Evolutionary conservation across 2,888 invertebrate species (phyloP).

Genomic region (Cremastobaeus sp.): DNA sequence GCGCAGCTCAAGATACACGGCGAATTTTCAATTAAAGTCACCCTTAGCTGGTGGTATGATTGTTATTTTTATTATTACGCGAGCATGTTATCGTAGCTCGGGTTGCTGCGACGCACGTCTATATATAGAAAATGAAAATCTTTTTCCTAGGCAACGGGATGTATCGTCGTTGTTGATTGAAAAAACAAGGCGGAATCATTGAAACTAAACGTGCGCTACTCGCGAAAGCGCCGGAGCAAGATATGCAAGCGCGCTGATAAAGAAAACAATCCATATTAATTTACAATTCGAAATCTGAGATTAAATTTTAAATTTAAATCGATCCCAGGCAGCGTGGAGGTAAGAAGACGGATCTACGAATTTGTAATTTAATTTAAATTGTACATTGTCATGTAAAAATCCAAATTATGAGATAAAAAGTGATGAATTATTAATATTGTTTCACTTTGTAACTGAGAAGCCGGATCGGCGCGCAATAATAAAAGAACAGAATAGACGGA

Average conservation of each 20-base stretch:
- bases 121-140: slow-evolving; percentile 53
- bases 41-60: too few relatives aligned
- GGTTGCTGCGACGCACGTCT: slow-evolving; percentile 36
- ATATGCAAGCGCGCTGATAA: slow-evolving; percentile 1
- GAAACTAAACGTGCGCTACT: not conserved
- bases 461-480: too few relatives aligned
- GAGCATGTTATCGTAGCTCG: slow-evolving; percentile 45
- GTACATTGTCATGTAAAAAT: slow-evolving; percentile 31
- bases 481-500: not conserved
- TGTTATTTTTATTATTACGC: too few relatives aligned
- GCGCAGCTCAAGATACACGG: too few relatives aligned
- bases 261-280: slow-evolving; percentile 33
- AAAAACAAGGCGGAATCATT: slow-evolving; percentile 41
- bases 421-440: slow-evolving; percentile 26
- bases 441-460: slow-evolving; percentile 18
- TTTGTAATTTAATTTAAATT: slow-evolving; percentile 34
- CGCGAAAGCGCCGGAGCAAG: too few relatives aligned
- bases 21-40: slow-evolving; percentile 40
- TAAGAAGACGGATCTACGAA: slow-evolving; percentile 20
- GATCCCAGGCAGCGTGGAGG: not conserved
- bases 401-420: slow-evolving; percentile 29
- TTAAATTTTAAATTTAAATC: slow-evolving; percentile 43
- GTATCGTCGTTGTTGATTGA: slow-evolving; percentile 52
- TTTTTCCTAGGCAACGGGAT: slow-evolving; percentile 18
- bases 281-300: slow-evolving; percentile 16